Base-by-base conservation (phyloP, 1,140 invertebrate genomes). In the Orussus abietinus region DNA sequence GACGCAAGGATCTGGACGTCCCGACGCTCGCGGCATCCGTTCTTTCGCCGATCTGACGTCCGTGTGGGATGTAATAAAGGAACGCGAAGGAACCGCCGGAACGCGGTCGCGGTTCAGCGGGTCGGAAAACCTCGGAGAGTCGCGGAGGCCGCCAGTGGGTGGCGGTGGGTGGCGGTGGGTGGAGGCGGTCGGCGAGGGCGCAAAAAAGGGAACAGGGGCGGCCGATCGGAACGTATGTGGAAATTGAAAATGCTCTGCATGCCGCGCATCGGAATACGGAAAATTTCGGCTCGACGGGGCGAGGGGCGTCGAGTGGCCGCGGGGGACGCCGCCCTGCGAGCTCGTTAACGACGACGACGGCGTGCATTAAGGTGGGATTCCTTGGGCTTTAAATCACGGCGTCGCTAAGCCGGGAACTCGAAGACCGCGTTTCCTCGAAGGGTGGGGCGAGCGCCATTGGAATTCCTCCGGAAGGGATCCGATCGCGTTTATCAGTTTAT, bases 191-290 rank as follows among this genome's bases (percentile, higher is more conserved):
- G 49, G 22, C 18, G 21, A 44, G 42, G 45, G 36, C 42, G 47
- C 28, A 44, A 47, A 46, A 36, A 33, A 43, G 32, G 28, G 33
- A 26, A 44, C 35, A 26, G 22, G 14, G 14, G 13, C 21, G 9
- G 35, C 25, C 33, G 30, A 25, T 29, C 14, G 11, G n/a, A 26
- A 15, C 29, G 29, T 29, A 25, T 33, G 49, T 35, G 42, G 15
- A 61, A 59, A 61, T 61, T 59, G 57, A 54, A 61, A 59, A 61
- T 61, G 46, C 52, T 49, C 45, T 44, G 54, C 51, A 59, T 59
- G 55, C 45, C 47, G 13, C 19, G 32, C 32, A 25, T 13, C 14
- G 25, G 18, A 5, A 7, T 12, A 7, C 4, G 5, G 9, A 51
- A 38, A 25, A 6, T 7, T 22, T 31, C 37, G 19, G 38, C 19